phyloP scores from a whole-genome alignment of 2,113 vertebrate genomes.

The Oceanites oceanicus region DNA sequence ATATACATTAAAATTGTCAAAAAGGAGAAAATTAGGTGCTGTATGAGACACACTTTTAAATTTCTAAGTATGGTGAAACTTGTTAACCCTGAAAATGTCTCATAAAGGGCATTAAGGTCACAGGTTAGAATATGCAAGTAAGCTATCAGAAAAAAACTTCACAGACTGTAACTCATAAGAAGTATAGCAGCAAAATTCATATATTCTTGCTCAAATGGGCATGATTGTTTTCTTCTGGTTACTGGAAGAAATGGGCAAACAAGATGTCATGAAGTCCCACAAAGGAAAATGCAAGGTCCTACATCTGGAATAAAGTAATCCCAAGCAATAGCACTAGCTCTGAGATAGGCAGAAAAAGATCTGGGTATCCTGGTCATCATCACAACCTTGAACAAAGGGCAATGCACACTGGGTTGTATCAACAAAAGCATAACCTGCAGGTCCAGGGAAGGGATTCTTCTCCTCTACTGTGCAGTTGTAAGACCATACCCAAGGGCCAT shows the following conservation, averaged over 20 bases:
- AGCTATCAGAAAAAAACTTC: neutral
- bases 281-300: neutral
- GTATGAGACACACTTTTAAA: neutral
- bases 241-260: neutral
- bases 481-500: neutral
- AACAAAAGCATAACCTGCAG: neutral
- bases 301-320: neutral
- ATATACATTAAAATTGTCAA: slow-evolving; percentile 7
- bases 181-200: neutral
- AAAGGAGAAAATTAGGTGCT: neutral
- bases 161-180: neutral
- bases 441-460: neutral
- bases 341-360: neutral
- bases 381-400: neutral
- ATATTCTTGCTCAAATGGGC: neutral
- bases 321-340: neutral
- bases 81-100: neutral
- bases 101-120: neutral
- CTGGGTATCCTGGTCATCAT: neutral
- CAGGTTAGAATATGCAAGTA: neutral
- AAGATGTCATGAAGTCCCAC: neutral
- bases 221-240: neutral
- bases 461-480: neutral
- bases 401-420: neutral
- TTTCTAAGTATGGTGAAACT: neutral